phyloP scores from a whole-genome alignment of 1,140 invertebrate genomes.

The Xylocopa sonorina region DNA sequence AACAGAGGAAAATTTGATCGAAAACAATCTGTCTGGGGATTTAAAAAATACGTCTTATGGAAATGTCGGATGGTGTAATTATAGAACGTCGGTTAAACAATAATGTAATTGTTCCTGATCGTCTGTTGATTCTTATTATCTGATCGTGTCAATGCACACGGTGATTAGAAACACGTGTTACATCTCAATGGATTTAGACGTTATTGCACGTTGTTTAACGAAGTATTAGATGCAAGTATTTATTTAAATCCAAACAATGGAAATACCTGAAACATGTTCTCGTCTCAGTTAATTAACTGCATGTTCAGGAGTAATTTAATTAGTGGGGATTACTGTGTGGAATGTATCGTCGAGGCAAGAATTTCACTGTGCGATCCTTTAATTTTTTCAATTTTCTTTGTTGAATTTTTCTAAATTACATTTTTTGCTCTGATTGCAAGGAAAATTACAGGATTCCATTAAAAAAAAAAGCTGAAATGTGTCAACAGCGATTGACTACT shows the following conservation, averaged over 20 bases:
- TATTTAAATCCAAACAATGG: conserved; percentile 13
- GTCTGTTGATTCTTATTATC: background rate
- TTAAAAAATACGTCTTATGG: too few relatives aligned
- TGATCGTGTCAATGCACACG: conserved; percentile 25
- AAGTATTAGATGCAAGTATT: too few relatives aligned
- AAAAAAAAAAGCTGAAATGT: too few relatives aligned
- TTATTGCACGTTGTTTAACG: too few relatives aligned
- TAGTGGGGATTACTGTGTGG: background rate
- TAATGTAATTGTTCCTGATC: background rate
- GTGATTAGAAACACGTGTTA: background rate
- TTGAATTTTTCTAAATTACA: too few relatives aligned
- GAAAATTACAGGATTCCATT: too few relatives aligned
- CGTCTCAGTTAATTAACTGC: background rate
- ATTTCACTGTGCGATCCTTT: too few relatives aligned
- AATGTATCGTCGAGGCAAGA: too few relatives aligned
- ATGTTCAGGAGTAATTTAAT: background rate
- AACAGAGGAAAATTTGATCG: background rate
- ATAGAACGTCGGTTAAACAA: background rate
- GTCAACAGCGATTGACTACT: too few relatives aligned
- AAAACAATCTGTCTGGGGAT: too few relatives aligned
- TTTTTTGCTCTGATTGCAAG: too few relatives aligned
- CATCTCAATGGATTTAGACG: background rate
- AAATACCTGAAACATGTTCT: background rate
- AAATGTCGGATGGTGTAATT: background rate
- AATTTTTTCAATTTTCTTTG: too few relatives aligned